phyloP scores from a whole-genome alignment of 2,113 vertebrate species.

The Coptodon bakossiorum region DNA sequence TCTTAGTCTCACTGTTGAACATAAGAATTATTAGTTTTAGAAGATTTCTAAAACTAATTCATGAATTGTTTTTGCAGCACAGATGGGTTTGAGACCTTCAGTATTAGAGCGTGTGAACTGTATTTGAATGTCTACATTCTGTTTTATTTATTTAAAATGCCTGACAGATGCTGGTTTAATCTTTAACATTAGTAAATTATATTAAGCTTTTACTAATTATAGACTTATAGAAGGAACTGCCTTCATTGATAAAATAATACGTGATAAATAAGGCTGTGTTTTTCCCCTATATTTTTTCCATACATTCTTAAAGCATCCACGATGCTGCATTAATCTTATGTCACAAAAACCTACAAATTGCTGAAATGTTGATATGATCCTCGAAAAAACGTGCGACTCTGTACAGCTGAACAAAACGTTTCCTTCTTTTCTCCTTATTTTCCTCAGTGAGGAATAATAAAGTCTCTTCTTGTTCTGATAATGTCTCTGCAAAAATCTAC shows the following conservation, averaged over 20 bases:
- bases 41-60: neutral
- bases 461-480: neutral
- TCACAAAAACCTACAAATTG: neutral
- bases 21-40: neutral
- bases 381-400: rapidly evolving
- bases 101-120: neutral
- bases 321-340: neutral
- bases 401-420: neutral
- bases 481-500: neutral
- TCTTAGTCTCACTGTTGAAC: neutral
- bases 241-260: neutral
- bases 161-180: neutral
- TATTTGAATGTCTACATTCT: neutral
- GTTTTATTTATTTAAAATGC: neutral
- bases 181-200: neutral
- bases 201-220: neutral
- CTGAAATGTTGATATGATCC: neutral
- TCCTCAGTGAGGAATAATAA: neutral
- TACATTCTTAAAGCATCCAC: neutral
- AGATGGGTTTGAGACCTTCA: neutral
- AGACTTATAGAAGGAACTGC: neutral
- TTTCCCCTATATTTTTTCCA: neutral
- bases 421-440: neutral
- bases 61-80: neutral
- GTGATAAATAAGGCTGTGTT: neutral